These are phyloP conservation scores for Pangasianodon gigas DNA, from an alignment of 2,113 vertebrate species.

Conservation along the genomic window DNA sequence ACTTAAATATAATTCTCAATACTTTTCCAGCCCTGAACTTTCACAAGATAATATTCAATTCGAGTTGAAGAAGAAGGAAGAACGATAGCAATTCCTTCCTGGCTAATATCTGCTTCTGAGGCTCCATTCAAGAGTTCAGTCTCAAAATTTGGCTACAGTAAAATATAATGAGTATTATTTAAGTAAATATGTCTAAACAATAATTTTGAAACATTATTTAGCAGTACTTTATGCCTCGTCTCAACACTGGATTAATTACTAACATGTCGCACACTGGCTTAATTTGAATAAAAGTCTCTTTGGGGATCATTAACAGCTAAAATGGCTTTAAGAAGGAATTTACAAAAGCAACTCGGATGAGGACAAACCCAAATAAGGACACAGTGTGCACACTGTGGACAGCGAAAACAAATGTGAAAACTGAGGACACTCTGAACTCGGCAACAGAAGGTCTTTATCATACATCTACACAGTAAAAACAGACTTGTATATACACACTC, in stretches of 20 bases:
- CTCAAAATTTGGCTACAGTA: too few relatives aligned
- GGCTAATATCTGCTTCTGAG: too few relatives aligned
- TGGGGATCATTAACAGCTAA: background rate
- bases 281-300: background rate
- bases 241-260: background rate
- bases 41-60: too few relatives aligned
- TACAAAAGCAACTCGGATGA: background rate
- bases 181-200: too few relatives aligned
- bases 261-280: background rate
- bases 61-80: too few relatives aligned
- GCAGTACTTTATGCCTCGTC: too few relatives aligned
- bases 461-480: constrained; percentile 56
- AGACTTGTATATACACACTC: constrained; percentile 20
- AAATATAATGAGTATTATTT: too few relatives aligned
- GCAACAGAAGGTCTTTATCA: constrained; percentile 1
- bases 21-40: too few relatives aligned
- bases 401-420: constrained; percentile 32
- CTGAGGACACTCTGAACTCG: background rate
- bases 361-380: background rate
- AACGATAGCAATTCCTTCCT: too few relatives aligned
- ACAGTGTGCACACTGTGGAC: constrained; percentile 3
- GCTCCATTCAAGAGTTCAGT: too few relatives aligned
- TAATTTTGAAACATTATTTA: too few relatives aligned
- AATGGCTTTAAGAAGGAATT: background rate
- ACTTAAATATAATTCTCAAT: background rate